Evolutionary conservation across 2,888 invertebrate species (phyloP).

Genomic region (Agapostemon virescens): DNA sequence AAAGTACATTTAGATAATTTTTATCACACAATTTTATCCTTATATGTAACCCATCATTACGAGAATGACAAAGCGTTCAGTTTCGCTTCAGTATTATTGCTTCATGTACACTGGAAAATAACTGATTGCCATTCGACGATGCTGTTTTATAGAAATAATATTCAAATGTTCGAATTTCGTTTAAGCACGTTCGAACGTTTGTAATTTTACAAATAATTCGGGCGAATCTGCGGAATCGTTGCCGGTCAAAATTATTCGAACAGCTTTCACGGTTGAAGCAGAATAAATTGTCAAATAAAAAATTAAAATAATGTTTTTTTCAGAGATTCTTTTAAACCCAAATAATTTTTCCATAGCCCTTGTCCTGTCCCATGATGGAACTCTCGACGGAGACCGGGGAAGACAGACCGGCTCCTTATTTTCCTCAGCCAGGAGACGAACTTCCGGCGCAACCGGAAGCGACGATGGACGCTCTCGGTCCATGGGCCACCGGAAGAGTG

Average conservation of each 20-base stretch:
- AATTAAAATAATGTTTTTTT: neutral
- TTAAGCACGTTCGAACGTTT: too few relatives aligned
- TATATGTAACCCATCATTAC: neutral
- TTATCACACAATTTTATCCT: neutral
- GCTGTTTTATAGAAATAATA: too few relatives aligned
- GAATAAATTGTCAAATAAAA: neutral
- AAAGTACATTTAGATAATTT: neutral
- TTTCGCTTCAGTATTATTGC: neutral
- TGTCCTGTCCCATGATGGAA: conserved; percentile 38
- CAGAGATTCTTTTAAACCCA: neutral
- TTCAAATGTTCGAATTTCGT: too few relatives aligned
- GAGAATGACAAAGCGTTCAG: neutral
- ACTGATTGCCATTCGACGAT: neutral
- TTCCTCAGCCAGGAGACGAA: conserved; percentile 83
- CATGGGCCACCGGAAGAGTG: conserved; percentile 87
- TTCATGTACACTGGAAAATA: neutral
- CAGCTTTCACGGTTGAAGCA: neutral
- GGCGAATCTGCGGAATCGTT: neutral
- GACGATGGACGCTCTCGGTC: conserved; percentile 82
- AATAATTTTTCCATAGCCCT: neutral
- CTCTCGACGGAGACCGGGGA: neutral
- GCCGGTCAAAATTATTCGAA: neutral
- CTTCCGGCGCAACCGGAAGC: conserved; percentile 75
- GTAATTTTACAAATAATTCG: neutral
- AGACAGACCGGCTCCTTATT: conserved; percentile 81